Base-by-base conservation (phyloP, 2,888 invertebrate species). In the Dinocampus coccinellae region DNA sequence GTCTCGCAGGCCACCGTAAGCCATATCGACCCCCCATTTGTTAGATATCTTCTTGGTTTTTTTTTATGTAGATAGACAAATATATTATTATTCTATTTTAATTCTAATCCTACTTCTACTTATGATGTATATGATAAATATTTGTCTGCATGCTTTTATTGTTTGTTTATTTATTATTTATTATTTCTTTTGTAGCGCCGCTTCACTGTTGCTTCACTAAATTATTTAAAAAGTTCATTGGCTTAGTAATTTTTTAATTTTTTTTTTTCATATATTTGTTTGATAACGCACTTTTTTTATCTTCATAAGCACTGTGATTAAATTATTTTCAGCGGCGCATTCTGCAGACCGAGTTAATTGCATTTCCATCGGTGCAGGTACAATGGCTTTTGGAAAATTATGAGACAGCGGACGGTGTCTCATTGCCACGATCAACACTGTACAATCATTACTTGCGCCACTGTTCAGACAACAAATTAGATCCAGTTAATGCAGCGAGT, bases 401-500 rank as follows among this genome's bases (percentile, higher is more conserved):
- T 88, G 99, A 99, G 90, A 97, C 97, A 53, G 97, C 98, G 2
- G 99, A 99, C 86, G 94, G 95, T 16, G 97, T 97, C 22, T 96
- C 96, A 66, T 89, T 97, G 70, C 98, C 98, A 1, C 92, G 99
- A 53, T 97, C 97, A 42, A 98, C 98, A 0, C 91, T 99, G 39
- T 99, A 99, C 89, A 95, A 95, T 83, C 99, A 99, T 89, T 99
- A 99, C 88, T 91, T 98, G 82, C 93, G 97, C 24, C 99, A 99
- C 89, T 99, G 99, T 88, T 91, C 92, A 55, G 92, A 95, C 84
- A 93, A 97, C 87, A 97, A 97, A 86, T 90, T 99, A 78, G 99
- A 99, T 87, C 98, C 99, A 0, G 98, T 99, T 76, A 99, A 99
- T 90, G 98, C 99, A 47, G 99, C 99, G 9, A 98, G 98, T 39